Conservation (phyloP, 2,113 vertebrate genomes). For the Dicrurus megarhynchus region DNA sequence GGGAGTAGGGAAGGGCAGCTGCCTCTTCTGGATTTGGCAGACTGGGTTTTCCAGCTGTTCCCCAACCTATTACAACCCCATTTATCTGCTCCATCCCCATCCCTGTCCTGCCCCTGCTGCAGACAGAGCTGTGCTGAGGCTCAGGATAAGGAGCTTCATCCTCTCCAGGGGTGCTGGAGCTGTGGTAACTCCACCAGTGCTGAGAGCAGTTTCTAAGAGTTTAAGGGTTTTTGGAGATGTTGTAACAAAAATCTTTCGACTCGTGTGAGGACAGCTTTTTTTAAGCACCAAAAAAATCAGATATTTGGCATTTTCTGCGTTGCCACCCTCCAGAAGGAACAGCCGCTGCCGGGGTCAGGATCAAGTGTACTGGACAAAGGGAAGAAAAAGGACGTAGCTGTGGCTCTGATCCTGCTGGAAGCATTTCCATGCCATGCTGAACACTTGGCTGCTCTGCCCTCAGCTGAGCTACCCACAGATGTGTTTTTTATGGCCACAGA, state of each 20-base stretch:
- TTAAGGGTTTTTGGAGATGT: neutral
- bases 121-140: neutral
- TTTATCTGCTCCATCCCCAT: neutral
- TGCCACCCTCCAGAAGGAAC: neutral
- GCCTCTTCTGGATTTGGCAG: neutral
- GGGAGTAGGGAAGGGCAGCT: neutral
- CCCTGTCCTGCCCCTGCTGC: neutral
- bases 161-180: neutral
- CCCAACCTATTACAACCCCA: neutral
- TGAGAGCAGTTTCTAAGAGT: neutral
- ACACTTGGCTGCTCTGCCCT: neutral
- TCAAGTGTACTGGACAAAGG: neutral
- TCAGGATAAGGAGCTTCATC: neutral
- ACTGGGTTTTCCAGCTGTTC: neutral
- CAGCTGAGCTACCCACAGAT: neutral
- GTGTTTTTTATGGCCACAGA: neutral
- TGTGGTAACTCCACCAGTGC: rapidly evolving
- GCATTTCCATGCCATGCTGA: neutral
- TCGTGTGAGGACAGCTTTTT: neutral
- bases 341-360: neutral
- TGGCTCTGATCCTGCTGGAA: neutral
- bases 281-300: neutral
- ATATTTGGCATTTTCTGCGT: neutral
- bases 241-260: neutral
- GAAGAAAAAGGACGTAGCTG: neutral